Conservation (phyloP, 2,888 invertebrate genomes). For the Dolomedes plantarius region DNA sequence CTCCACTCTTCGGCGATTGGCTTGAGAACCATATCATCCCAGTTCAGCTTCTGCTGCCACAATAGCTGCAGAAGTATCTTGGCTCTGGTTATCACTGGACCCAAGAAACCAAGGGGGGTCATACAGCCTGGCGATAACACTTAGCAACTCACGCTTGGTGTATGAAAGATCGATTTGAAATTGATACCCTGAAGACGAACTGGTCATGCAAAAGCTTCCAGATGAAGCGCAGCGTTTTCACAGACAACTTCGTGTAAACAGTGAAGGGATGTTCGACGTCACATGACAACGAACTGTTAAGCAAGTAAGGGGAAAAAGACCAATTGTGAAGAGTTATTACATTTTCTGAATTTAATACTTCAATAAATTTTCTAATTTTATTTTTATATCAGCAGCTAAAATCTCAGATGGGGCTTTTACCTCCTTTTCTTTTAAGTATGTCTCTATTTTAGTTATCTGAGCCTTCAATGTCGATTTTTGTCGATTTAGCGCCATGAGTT, state of each 20-base stretch:
- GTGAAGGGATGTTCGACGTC: neutral
- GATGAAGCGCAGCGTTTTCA: slow-evolving; percentile 15
- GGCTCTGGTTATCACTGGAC: slow-evolving; percentile 16
- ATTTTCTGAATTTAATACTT: no score
- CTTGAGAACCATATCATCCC: neutral
- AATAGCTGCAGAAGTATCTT: slow-evolving; percentile 25
- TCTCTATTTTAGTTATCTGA: no score
- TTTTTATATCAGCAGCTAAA: no score
- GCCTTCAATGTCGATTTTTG: no score
- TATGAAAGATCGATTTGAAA: neutral
- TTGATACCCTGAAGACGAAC: slow-evolving; percentile 15
- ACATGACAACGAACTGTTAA: neutral
- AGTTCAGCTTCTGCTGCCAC: neutral
- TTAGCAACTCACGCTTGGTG: neutral
- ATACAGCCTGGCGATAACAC: neutral
- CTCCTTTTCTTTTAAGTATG: no score
- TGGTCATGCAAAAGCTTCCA: neutral
- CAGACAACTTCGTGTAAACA: neutral
- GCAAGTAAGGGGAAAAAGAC: neutral
- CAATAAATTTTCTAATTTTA: no score
- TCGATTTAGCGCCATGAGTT: no score
- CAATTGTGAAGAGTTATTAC: slow-evolving; percentile 9
- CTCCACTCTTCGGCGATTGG: neutral
- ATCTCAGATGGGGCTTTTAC: no score
- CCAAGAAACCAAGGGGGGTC: neutral